These are phyloP conservation scores for Champsocephalus esox DNA, from an alignment of 2,797 vertebrate species.

Conservation along the genomic window DNA sequence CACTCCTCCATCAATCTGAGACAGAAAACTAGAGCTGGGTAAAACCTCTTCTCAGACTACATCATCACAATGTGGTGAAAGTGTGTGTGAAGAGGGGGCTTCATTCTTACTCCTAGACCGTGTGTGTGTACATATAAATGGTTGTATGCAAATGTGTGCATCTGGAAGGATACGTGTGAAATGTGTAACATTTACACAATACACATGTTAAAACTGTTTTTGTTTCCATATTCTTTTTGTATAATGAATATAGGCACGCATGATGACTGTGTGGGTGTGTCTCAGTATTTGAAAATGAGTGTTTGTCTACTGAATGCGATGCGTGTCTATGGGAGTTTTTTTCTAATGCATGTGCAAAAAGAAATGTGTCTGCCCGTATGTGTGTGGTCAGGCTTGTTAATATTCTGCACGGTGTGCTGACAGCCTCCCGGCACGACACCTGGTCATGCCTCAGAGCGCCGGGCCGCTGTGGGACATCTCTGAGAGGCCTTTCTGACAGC, in stretches of 20 bases:
- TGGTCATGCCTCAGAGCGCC: constrained; percentile 79
- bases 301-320: not conserved
- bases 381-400: constrained; percentile 65
- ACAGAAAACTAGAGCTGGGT: constrained; percentile 45
- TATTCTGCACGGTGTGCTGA: constrained; percentile 69
- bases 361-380: not conserved
- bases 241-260: not conserved
- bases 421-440: constrained; percentile 70
- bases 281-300: not conserved
- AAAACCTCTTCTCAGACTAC: constrained; percentile 43
- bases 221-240: not conserved
- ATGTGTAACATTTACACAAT: too few relatives aligned
- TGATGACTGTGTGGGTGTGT: not conserved
- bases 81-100: constrained; percentile 6
- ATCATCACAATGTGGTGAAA: constrained; percentile 37
- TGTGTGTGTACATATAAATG: not conserved
- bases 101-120: constrained; percentile 51
- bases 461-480: constrained; percentile 65
- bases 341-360: constrained; percentile 8
- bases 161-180: not conserved
- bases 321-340: not conserved
- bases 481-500: constrained; percentile 59
- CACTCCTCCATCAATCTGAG: constrained; percentile 53
- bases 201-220: too few relatives aligned
- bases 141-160: not conserved